Evolutionary conservation across 2,797 vertebrate genomes (phyloP), one percentile per base, ranked within the genome.

Genomic region (Enteromius mattozi): DNA sequence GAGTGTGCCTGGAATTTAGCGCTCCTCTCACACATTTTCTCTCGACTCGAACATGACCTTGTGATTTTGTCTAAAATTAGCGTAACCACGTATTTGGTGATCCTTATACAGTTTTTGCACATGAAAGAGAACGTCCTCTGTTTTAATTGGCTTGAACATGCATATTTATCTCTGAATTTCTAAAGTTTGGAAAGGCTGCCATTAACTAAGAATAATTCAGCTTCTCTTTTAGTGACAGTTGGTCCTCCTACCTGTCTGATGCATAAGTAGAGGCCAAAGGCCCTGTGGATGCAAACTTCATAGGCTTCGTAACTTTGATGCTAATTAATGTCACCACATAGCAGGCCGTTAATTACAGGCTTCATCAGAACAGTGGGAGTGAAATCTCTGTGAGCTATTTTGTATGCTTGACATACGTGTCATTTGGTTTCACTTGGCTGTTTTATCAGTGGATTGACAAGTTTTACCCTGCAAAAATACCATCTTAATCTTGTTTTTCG

Each of bases 321-420:
- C 86, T 92, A 92, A 93, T 94, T 91, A 91, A 86, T 85, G 76
- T 85, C 82, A 90, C 83, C 81, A 35, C 82, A 56, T 86, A 81
- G 66, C 70, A 51, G 81, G 86, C 86, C 71, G 54, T 80, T 93
- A 91, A 93, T 92, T 91, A 87, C 78, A 87, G 85, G 35, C 83
- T 91, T 79, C 68, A 84, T 56, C 35, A n/a, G 30, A 71, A 35
- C 37, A 85, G 78, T 40, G 65, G 86, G 65, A 81, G 72, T 30
- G 61, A 65, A 83, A 84, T 74, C 75, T 69, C 40, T 19, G 49
- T 42, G 83, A 80, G 85, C 4, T 63, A 59, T 85, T 85, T 80
- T 61, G 49, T 74, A 85, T 30, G 84, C 82, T 75, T 74, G 78
- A 81, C 45, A 81, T 84, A 84, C 27, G 17, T 84, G 40, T 37